Conservation (phyloP, 2,888 invertebrate genomes). For the Caenorhabditis virilis region DNA sequence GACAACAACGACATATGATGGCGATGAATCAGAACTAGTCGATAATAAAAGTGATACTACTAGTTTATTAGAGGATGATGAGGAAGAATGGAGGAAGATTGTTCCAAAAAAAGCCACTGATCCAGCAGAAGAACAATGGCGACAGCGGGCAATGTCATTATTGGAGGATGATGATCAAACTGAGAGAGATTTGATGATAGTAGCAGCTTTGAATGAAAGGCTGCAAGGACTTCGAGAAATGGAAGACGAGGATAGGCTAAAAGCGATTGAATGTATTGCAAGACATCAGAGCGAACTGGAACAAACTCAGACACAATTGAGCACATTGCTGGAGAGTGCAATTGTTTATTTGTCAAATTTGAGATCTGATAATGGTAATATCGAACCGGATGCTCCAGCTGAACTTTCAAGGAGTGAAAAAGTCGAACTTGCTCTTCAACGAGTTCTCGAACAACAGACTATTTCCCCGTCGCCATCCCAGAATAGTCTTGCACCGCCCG, state of each 20-base stretch:
- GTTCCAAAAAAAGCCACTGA: constrained; percentile 34
- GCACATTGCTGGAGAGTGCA: constrained; percentile 51
- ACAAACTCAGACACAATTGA: constrained; percentile 56
- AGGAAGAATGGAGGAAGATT: constrained; percentile 25
- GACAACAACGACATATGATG: constrained; percentile 32
- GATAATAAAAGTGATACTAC: constrained; percentile 36
- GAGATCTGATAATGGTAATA: constrained; percentile 6
- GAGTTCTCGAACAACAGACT: constrained; percentile 9
- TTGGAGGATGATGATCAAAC: constrained; percentile 46
- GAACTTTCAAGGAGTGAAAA: too few relatives aligned
- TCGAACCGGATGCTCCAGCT: constrained; percentile 3
- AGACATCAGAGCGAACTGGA: constrained; percentile 56
- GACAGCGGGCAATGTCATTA: constrained; percentile 35
- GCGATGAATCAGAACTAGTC: constrained; percentile 40
- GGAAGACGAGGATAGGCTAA: constrained; percentile 49
- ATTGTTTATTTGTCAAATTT: constrained; percentile 51
- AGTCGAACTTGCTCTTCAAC: constrained; percentile 14
- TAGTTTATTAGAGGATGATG: constrained; percentile 35
- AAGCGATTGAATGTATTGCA: constrained; percentile 55
- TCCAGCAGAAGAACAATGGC: constrained; percentile 34
- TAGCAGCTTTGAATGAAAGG: constrained; percentile 41
- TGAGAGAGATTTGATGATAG: constrained; percentile 46
- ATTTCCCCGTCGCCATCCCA: too few relatives aligned
- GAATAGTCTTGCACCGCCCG: constrained; percentile 9
- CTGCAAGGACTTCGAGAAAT: constrained; percentile 40